Conservation (phyloP, 2,888 invertebrate species). For the Sycophila texana region DNA sequence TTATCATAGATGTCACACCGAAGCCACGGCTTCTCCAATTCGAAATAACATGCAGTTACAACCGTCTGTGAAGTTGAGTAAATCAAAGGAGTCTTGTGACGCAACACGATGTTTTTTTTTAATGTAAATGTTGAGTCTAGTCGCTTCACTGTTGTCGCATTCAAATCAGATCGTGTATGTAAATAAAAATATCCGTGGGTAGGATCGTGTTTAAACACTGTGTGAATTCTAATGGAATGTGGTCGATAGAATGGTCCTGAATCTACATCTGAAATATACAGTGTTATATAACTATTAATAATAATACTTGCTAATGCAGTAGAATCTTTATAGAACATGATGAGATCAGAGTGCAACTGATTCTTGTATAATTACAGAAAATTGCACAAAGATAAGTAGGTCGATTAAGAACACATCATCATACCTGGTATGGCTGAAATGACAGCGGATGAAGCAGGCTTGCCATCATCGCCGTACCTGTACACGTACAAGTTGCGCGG, state of each 20-base stretch:
- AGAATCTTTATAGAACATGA: background rate
- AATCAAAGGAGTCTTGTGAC: background rate
- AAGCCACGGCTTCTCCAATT: background rate
- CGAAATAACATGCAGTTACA: constrained; percentile 17
- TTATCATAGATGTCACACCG: constrained; percentile 18
- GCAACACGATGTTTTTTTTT: background rate
- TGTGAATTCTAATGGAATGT: constrained; percentile 28
- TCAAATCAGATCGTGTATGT: background rate
- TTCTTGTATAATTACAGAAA: background rate
- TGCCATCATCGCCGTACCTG: constrained; percentile 29
- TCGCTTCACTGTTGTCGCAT: constrained; percentile 7
- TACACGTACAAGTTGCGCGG: constrained; percentile 14
- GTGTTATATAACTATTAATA: too few species aligned
- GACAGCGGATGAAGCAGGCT: background rate
- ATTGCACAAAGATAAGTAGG: background rate
- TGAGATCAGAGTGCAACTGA: background rate
- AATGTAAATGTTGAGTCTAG: constrained; percentile 16
- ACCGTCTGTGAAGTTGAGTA: constrained; percentile 29
- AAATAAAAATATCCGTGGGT: constrained; percentile 30
- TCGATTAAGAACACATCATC: background rate
- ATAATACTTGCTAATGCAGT: too few species aligned
- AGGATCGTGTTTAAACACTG: background rate
- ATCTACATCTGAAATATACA: constrained; percentile 19
- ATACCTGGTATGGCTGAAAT: constrained; percentile 30
- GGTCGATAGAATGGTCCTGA: constrained; percentile 31